Evolutionary conservation across 2,797 vertebrate species (phyloP).

Genomic region (Spondyliosoma cantharus): DNA sequence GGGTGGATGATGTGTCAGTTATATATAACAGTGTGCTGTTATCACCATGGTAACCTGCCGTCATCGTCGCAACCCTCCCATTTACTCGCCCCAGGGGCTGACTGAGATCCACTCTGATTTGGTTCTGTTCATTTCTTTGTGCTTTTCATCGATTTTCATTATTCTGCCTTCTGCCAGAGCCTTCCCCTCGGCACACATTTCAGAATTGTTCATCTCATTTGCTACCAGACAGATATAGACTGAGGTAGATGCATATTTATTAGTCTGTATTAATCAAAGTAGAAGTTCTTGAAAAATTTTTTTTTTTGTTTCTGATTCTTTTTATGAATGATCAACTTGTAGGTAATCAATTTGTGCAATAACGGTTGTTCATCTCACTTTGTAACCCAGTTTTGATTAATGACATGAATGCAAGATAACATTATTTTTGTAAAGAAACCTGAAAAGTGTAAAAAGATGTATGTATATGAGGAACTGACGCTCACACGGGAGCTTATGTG

Average conservation of each 20-base stretch:
- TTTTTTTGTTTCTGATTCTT: constrained; percentile 48
- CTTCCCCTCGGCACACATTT: constrained; percentile 10
- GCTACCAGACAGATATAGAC: constrained; percentile 45
- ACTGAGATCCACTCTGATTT: constrained; percentile 52
- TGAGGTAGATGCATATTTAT: constrained; percentile 76
- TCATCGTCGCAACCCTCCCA: background rate
- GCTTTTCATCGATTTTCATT: constrained; percentile 52
- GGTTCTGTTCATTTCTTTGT: constrained; percentile 65
- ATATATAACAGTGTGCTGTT: constrained; percentile 35
- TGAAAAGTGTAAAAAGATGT: constrained; percentile 76
- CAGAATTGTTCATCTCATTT: constrained; percentile 54
- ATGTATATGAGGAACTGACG: constrained; percentile 48
- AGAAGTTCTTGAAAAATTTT: no score
- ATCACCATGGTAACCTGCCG: constrained; percentile 66
- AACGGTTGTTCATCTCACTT: constrained; percentile 80
- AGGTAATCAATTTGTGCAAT: constrained; percentile 83
- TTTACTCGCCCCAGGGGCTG: constrained; percentile 23
- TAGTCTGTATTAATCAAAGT: constrained; percentile 72
- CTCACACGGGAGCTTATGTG: constrained; percentile 28
- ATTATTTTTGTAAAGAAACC: constrained; percentile 84
- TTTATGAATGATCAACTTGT: constrained; percentile 67
- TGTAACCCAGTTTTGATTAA: constrained; percentile 77
- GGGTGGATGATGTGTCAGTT: constrained; percentile 45
- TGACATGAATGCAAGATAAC: constrained; percentile 79
- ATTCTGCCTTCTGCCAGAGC: constrained; percentile 25